Evolutionary conservation across 2,888 invertebrate genomes (phyloP).

Genomic region (Sipunculus nudus): DNA sequence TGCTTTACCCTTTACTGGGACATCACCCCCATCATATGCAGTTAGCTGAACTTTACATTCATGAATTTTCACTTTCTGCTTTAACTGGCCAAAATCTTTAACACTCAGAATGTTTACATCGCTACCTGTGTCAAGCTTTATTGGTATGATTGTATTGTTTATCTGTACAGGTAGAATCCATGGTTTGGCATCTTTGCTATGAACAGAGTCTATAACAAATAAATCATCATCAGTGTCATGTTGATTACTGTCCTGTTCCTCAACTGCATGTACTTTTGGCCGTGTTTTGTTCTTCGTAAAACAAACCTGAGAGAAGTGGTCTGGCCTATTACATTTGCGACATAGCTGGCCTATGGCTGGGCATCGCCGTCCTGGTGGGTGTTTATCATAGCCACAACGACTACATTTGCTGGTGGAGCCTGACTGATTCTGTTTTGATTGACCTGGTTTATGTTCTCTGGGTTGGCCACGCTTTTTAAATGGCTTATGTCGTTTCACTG

Average conservation of each 20-base stretch:
- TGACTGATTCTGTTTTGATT: no score
- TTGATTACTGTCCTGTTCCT: background rate
- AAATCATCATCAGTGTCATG: constrained; percentile 2
- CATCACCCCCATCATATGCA: no score
- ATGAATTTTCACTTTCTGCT: no score
- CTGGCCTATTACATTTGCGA: constrained; percentile 1
- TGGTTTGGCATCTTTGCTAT: background rate
- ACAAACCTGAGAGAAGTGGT: background rate
- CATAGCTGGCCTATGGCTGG: constrained; percentile 11
- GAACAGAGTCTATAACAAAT: constrained; percentile 16
- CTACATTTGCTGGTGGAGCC: no score
- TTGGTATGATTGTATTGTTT: constrained; percentile 2
- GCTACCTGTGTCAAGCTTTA: constrained; percentile 19
- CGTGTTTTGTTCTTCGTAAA: background rate
- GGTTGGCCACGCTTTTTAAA: no score
- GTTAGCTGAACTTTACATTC: no score
- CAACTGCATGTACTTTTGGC: background rate
- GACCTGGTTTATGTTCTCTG: no score
- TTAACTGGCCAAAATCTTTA: no score
- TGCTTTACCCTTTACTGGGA: no score
- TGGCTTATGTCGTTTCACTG: no score
- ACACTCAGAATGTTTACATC: constrained; percentile 12
- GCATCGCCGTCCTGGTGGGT: background rate
- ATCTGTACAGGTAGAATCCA: constrained; percentile 9
- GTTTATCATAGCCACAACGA: background rate